Percentiles rank a stretch among this genome's conserved stretches.
These are phyloP conservation scores for Manis javanica DNA, from an alignment of 2,797 vertebrate species.

Conservation along the genomic window DNA sequence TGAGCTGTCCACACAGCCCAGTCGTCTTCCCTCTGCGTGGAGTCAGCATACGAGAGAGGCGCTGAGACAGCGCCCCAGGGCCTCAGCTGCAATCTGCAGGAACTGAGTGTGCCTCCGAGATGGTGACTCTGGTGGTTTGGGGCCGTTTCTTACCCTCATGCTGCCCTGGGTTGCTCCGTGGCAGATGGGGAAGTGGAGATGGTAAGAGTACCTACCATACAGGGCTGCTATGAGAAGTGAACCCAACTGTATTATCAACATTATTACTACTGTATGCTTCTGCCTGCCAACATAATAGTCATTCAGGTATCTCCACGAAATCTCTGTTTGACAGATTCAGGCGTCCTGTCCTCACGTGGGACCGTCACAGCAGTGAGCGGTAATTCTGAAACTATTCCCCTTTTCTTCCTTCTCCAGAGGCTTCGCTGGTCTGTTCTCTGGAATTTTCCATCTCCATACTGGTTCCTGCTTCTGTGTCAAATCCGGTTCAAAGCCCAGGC, in stretches of 20 bases:
- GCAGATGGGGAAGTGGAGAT: not conserved
- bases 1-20: not conserved
- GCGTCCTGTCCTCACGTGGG: fast-evolving
- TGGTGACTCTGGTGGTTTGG: no score
- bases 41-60: no score
- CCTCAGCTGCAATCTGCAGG: not conserved
- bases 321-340: not conserved
- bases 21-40: fast-evolving
- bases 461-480: not conserved
- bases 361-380: fast-evolving
- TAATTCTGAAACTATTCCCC: not conserved
- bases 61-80: not conserved
- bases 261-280: not conserved
- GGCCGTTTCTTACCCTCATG: not conserved
- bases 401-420: not conserved
- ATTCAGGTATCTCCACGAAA: not conserved
- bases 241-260: not conserved
- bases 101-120: fast-evolving
- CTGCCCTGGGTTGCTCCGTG: not conserved
- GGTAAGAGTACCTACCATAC: no score
- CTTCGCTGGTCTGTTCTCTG: not conserved
- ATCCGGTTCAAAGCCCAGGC: not conserved
- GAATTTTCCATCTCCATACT: not conserved
- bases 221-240: not conserved
- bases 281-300: not conserved